Percentiles rank a stretch among this genome's conserved stretches.
Conservation (phyloP, 1,140 invertebrate species). For the Pteromalus puparum region DNA sequence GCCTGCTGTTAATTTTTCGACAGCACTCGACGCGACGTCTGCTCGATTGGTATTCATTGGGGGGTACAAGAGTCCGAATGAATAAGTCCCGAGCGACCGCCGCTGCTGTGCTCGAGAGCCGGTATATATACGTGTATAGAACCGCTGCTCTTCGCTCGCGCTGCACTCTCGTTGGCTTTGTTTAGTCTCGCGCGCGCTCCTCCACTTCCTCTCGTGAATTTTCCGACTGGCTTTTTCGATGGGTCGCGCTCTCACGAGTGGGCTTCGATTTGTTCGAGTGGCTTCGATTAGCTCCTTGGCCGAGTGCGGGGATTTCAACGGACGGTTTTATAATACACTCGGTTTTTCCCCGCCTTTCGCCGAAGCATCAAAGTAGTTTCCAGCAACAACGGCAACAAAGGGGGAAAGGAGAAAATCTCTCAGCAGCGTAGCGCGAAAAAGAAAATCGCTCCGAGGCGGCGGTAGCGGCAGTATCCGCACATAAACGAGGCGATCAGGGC, state of each 20-base stretch:
- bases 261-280: neutral
- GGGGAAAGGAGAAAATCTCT: neutral
- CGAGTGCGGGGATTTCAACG: neutral
- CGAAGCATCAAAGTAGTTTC: neutral
- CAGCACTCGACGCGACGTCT: neutral
- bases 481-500: slow-evolving; percentile 8
- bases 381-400: neutral
- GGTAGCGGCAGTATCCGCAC: neutral
- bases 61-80: slow-evolving; percentile 21
- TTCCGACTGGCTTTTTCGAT: neutral
- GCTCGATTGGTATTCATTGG: slow-evolving; percentile 12
- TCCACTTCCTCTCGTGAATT: neutral
- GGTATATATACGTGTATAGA: neutral
- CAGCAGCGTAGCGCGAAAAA: neutral
- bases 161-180: neutral
- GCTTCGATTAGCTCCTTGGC: neutral
- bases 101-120: neutral
- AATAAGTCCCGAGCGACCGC: slow-evolving; percentile 20
- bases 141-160: neutral
- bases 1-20: neutral
- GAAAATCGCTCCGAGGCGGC: neutral
- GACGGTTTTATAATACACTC: no score
- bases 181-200: neutral
- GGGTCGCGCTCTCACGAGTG: neutral
- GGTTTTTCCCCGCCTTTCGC: no score